Evolutionary conservation across 2,113 vertebrate genomes (phyloP).

Genomic region (Centrocercus urophasianus): DNA sequence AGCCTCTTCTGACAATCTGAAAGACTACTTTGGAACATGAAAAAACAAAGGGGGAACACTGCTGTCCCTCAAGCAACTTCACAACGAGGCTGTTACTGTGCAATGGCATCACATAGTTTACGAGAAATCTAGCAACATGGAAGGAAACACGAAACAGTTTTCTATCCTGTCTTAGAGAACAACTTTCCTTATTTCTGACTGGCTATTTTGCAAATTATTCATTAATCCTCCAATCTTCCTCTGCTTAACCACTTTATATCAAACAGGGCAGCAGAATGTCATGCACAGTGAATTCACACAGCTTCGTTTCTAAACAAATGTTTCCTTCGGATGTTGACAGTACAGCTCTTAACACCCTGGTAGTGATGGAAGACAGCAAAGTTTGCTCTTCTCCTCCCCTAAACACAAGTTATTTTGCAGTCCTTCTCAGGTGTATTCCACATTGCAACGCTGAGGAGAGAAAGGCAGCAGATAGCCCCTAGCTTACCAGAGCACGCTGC

Average conservation of each 20-base stretch:
- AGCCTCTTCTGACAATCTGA: not conserved
- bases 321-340: not conserved
- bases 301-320: not conserved
- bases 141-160: not conserved
- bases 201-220: not conserved
- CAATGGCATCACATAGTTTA: not conserved
- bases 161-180: not conserved
- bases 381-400: not conserved
- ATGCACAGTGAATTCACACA: not conserved
- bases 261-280: not conserved
- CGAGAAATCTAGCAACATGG: not conserved
- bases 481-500: not conserved
- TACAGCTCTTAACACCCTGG: not conserved
- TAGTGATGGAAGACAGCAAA: not conserved
- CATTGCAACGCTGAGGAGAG: not conserved
- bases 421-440: not conserved
- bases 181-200: not conserved
- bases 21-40: not conserved
- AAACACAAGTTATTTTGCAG: not conserved
- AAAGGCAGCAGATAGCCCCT: not conserved
- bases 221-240: not conserved
- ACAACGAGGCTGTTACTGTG: not conserved
- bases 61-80: not conserved
- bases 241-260: not conserved
- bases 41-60: not conserved